Conservation (phyloP, 30 jellyfish, hydroid and myxozoan genomes). For the Aurelia sp. region DNA sequence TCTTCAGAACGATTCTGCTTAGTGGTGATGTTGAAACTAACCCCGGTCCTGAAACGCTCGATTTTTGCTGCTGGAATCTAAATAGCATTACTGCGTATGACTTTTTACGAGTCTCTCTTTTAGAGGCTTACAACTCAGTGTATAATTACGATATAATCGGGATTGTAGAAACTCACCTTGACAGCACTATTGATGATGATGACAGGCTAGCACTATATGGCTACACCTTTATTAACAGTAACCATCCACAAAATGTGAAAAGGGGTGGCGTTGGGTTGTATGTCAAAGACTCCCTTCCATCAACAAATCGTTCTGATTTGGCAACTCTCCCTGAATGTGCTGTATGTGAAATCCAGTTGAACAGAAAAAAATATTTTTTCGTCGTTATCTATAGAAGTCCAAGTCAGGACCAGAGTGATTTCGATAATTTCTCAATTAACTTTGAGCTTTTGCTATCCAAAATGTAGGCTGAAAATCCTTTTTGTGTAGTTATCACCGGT, state of each 20-base stretch:
- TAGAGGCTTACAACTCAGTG: slow-evolving; percentile 45
- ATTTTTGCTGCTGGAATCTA: slow-evolving; percentile 62
- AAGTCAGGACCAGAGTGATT: not conserved
- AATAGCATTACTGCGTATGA: slow-evolving; percentile 55
- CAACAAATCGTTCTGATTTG: too few relatives aligned
- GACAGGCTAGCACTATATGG: slow-evolving; percentile 52
- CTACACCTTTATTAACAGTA: slow-evolving; percentile 37
- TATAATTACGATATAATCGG: slow-evolving; percentile 58
- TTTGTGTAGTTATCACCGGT: too few relatives aligned
- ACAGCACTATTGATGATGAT: slow-evolving; percentile 61
- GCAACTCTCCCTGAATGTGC: too few relatives aligned
- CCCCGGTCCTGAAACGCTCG: slow-evolving; percentile 69
- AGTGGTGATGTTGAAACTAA: slow-evolving; percentile 72
- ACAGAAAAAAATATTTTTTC: too few relatives aligned
- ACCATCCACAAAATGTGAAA: slow-evolving; percentile 74
- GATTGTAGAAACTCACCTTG: slow-evolving; percentile 69
- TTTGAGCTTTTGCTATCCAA: too few relatives aligned
- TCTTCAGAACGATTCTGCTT: slow-evolving; percentile 56
- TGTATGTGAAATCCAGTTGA: too few relatives aligned
- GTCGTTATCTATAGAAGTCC: too few relatives aligned
- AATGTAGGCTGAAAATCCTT: too few relatives aligned
- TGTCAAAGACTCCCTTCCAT: too few relatives aligned
- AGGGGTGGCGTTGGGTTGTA: too few relatives aligned
- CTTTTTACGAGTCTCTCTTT: slow-evolving; percentile 12
- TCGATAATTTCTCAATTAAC: too few relatives aligned